Conservation (phyloP, 2,888 invertebrate genomes). For the Eupithecia insigniata region DNA sequence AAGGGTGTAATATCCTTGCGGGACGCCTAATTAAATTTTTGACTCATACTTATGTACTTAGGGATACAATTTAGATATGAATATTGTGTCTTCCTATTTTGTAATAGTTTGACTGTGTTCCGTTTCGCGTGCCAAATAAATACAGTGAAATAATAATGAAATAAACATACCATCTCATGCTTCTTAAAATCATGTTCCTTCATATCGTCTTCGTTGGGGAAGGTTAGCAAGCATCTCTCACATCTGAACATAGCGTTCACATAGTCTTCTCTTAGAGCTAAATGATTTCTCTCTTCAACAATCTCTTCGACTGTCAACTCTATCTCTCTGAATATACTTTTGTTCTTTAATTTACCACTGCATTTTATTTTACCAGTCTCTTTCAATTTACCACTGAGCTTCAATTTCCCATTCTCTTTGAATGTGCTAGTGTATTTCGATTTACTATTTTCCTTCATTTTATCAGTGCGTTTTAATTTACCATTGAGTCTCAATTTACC, state of each 20-base stretch:
- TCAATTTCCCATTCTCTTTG: constrained; percentile 1
- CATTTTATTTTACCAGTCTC: background rate
- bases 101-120: too few relatives aligned
- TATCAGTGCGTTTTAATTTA: background rate
- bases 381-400: constrained; percentile 3
- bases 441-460: background rate
- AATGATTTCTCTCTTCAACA: constrained; percentile 57
- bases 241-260: constrained; percentile 72
- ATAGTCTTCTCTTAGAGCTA: constrained; percentile 62
- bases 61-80: too few relatives aligned
- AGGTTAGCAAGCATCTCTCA: constrained; percentile 64
- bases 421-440: too few relatives aligned
- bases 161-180: constrained; percentile 65
- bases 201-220: constrained; percentile 71
- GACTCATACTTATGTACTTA: too few relatives aligned
- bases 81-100: too few relatives aligned
- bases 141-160: too few relatives aligned
- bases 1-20: too few relatives aligned
- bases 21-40: too few relatives aligned
- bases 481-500: background rate
- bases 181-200: constrained; percentile 66
- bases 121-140: too few relatives aligned
- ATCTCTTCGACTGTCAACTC: constrained; percentile 60
- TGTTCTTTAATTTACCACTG: constrained; percentile 45
- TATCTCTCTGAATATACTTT: constrained; percentile 56